phyloP scores from a whole-genome alignment of 2,113 vertebrate species.

The Suricata suricatta region DNA sequence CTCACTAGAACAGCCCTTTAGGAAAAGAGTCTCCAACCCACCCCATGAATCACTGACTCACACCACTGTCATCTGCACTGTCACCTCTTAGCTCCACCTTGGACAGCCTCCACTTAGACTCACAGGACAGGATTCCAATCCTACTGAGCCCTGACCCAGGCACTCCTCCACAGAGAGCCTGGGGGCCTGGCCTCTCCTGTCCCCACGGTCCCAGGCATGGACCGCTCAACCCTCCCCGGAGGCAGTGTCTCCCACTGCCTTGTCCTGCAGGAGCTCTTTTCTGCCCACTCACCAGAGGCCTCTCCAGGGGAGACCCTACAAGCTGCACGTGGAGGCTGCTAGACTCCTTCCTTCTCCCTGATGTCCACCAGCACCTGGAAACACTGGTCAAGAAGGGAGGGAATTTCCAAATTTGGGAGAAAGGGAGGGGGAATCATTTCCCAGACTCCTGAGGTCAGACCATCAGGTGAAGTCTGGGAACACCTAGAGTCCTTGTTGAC shows the following conservation, averaged over 20 bases:
- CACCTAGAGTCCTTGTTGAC: not conserved
- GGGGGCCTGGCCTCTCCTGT: not conserved
- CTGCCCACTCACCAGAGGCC: not conserved
- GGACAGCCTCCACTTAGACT: not conserved
- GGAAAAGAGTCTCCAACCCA: not conserved
- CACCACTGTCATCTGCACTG: too few relatives aligned
- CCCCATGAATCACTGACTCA: not conserved
- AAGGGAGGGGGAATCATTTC: not conserved
- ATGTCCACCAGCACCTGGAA: not conserved
- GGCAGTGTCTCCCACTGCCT: too few relatives aligned
- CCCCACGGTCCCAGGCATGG: too few relatives aligned
- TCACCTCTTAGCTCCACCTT: rapidly evolving
- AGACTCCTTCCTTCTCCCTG: not conserved
- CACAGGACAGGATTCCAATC: not conserved
- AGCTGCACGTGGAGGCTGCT: not conserved
- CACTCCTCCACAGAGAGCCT: not conserved
- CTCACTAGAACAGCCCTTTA: not conserved
- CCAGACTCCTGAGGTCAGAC: not conserved
- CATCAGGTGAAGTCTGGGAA: not conserved
- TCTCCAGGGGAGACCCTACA: not conserved
- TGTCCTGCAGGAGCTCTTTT: not conserved
- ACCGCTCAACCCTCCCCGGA: not conserved
- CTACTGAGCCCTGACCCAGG: too few relatives aligned
- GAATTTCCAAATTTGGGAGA: not conserved
- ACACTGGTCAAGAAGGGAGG: not conserved